Percentiles rank a stretch among this genome's conserved stretches.
These are phyloP conservation scores for Panzeria rudis DNA, from an alignment of 2,888 invertebrate genomes.

Conservation along the genomic window DNA sequence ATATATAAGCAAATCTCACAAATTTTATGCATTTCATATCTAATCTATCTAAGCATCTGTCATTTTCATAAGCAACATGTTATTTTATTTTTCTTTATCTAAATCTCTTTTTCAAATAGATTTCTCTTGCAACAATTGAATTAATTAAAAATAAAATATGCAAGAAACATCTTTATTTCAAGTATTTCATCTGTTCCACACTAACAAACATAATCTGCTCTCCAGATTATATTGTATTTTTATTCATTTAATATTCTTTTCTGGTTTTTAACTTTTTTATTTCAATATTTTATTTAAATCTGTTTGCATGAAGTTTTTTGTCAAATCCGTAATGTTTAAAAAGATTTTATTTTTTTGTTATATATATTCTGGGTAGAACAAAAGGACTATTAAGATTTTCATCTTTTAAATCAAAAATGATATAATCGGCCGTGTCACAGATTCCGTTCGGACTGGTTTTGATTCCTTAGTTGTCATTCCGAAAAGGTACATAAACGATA, in stretches of 20 bases:
- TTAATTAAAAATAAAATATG: background rate
- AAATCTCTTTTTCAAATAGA: background rate
- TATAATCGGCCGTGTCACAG: no score
- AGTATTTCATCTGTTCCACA: background rate
- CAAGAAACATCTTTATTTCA: background rate
- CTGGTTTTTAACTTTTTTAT: background rate
- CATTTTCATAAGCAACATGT: background rate
- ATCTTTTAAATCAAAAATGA: background rate
- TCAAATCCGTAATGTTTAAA: background rate
- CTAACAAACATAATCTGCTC: slow-evolving; percentile 1
- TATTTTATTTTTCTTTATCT: background rate
- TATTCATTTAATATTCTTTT: background rate
- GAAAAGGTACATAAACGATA: no score
- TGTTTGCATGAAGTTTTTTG: background rate
- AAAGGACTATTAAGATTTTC: background rate
- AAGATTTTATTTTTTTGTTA: background rate
- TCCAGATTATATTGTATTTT: background rate
- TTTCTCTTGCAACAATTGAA: background rate
- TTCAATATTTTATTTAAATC: background rate
- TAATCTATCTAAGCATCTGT: background rate
- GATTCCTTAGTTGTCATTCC: no score
- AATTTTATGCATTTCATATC: background rate
- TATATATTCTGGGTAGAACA: background rate
- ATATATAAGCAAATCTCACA: no score
- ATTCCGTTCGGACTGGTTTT: no score